Base-by-base conservation (phyloP, 2,113 vertebrate genomes). In the Callospermophilus lateralis region DNA sequence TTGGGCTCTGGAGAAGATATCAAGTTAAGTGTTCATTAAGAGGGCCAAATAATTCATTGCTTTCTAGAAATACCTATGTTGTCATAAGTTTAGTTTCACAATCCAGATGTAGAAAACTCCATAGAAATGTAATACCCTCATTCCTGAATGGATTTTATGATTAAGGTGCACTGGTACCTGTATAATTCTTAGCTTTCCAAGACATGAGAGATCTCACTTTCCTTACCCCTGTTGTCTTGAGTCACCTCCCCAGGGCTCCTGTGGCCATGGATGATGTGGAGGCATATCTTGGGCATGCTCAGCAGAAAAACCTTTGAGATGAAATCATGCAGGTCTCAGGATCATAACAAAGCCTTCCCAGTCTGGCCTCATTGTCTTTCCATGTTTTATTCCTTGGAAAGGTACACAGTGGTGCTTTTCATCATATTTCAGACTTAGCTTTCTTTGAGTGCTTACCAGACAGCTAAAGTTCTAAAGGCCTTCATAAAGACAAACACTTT, bases 211-310 rank as follows among this genome's bases (percentile, higher is more conserved):
- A 9, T 12, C 19, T 45, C 1, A 0, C 30, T 67, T 6, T 55
- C 34, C 45, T 70, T 73, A 4, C 32, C 10, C n/a, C 24, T 61
- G n/a, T 8, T 4, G 2, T 19, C 53, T 17, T 8, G 20, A 48
- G 26, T 80, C 65, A 53, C n/a, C 9, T 37, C 45, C 20, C n/a
- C 34, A 65, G 0, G 2, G 32, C 53, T 68, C 42, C 13, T 34
- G 26, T 26, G 19, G 48, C 15, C 3, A 6, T 11, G 12, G 32
- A 10, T 42, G 4, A 37, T 1, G 34, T 12, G 8, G 67, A 17
- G 42, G 32, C 3, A 2, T 24, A 26, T 45, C 3, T 42, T 1
- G 3, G 67, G 20, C 0, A 0, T 4, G 45, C 55, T 73, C 32
- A 12, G 81, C 5, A 34, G 76, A 53, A 22, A 48, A 77, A 20